Evolutionary conservation across 2,797 vertebrate genomes (phyloP), one percentile per base, ranked within the genome.

Genomic region (Leontocebus nigricollis): DNA sequence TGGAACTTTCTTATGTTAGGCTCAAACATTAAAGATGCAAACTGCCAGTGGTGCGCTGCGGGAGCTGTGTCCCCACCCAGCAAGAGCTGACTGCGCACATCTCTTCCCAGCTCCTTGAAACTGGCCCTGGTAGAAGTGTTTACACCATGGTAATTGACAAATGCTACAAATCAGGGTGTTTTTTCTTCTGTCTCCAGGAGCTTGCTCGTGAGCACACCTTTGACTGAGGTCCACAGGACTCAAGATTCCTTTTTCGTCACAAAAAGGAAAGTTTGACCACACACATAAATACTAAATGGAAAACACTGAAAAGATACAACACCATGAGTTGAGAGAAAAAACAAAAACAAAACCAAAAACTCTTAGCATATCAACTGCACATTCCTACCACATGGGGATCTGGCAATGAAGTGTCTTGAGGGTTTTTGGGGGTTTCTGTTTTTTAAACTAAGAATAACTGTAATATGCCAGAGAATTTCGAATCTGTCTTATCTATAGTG

Each of bases 391-490:
- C 30, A 26, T 19, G 44, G 46, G 48, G 26, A 70, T 90, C 89
- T 92, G 50, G 52, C 90, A 82, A 79, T n/a, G 26, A 85, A 55
- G 52, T 80, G n/a, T 88, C 83, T 81, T 59, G 55, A 88, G 46
- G n/a, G 19, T 70, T 70, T 70, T 61, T 46, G 20, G 41, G 3
- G 19, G 1, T 0, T 22, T 27, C 77, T 72, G 20, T 52, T 55
- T 96, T 94, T 84, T 39, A 96, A 67, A 81, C 72, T 72, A 84
- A 96, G 36, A 96, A 20, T 86, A 75, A 83, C 36, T 92, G 67
- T 96, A 95, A 97, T 57, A 83, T 41, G 80, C 59, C 77, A 67
- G 77, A 75, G 80, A 95, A 73, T 93, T 97, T 85, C 82, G 33
- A 89, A 73, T 86, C 83, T 76, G 33, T 85, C 36, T 83, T 82